Percentiles rank a stretch among this genome's conserved stretches.
These are phyloP conservation scores for Spea bombifrons DNA, from an alignment of 2,113 vertebrate species.

Conservation along the genomic window DNA sequence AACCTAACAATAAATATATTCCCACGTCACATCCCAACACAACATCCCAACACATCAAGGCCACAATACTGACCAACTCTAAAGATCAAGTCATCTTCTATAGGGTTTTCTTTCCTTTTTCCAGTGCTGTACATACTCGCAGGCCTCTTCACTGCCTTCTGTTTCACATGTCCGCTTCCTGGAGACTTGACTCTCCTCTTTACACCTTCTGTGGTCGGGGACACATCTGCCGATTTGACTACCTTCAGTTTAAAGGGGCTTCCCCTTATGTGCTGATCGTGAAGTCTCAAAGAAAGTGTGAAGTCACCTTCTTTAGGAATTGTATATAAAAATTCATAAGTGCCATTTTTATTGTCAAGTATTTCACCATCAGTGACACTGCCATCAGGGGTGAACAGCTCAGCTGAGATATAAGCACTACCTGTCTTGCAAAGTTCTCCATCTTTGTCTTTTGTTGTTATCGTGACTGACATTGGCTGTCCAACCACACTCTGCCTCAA, in stretches of 20 bases:
- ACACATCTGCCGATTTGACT: slow-evolving; percentile 80
- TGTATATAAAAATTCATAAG: slow-evolving; percentile 89
- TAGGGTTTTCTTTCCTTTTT: slow-evolving; percentile 91
- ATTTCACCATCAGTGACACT: slow-evolving; percentile 83
- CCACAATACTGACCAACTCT: slow-evolving; percentile 76
- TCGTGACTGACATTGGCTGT: slow-evolving; percentile 83
- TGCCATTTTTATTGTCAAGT: slow-evolving; percentile 95
- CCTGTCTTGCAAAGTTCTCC: slow-evolving; percentile 92
- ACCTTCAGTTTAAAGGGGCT: slow-evolving; percentile 93
- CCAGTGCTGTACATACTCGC: slow-evolving; percentile 95
- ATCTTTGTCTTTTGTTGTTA: slow-evolving; percentile 94
- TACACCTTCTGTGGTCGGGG: slow-evolving; percentile 75
- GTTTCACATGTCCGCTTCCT: slow-evolving; percentile 84
- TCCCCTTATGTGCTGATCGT: slow-evolving; percentile 91
- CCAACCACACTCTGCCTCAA: slow-evolving; percentile 86
- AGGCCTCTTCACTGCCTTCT: slow-evolving; percentile 89
- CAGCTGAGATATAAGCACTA: slow-evolving; percentile 83
- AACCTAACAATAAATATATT: too few relatives aligned
- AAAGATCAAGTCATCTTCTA: slow-evolving; percentile 93
- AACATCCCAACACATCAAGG: too few relatives aligned
- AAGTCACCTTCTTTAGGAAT: slow-evolving; percentile 87
- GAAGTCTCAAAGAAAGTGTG: slow-evolving; percentile 81
- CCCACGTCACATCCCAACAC: too few relatives aligned
- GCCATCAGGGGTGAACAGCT: slow-evolving; percentile 81
- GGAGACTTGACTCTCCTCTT: slow-evolving; percentile 91